Evolutionary conservation across 1,140 invertebrate species (phyloP).

Genomic region (Cherax destructor): DNA sequence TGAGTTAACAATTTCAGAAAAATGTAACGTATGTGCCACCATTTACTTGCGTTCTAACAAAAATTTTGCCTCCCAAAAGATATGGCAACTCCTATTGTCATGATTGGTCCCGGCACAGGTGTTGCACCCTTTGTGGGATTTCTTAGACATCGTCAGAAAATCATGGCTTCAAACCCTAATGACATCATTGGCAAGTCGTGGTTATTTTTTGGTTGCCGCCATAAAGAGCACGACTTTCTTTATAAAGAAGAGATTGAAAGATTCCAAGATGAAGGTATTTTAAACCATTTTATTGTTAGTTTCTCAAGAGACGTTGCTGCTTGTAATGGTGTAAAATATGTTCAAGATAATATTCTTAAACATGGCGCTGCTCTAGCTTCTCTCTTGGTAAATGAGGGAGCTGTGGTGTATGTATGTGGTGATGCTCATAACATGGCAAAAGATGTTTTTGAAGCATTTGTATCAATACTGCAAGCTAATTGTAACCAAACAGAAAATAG

Average conservation of each 20-base stretch:
- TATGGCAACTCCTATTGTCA: slow-evolving; percentile 80
- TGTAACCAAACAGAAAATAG: slow-evolving; percentile 71
- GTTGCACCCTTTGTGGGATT: slow-evolving; percentile 84
- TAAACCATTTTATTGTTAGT: slow-evolving; percentile 79
- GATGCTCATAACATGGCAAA: slow-evolving; percentile 85
- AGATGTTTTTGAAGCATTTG: slow-evolving; percentile 81
- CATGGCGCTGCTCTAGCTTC: slow-evolving; percentile 79
- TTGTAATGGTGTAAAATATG: slow-evolving; percentile 77
- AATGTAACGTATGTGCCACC: slow-evolving; percentile 74
- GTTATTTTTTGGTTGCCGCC: slow-evolving; percentile 87
- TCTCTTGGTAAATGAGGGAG: slow-evolving; percentile 78
- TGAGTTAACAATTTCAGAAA: background rate
- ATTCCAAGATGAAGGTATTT: slow-evolving; percentile 76
- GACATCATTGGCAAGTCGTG: slow-evolving; percentile 76
- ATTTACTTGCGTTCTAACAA: slow-evolving; percentile 82
- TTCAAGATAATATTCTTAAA: slow-evolving; percentile 80
- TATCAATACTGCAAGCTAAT: slow-evolving; percentile 77
- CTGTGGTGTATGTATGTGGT: slow-evolving; percentile 85
- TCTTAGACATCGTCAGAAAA: slow-evolving; percentile 77
- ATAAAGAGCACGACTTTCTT: slow-evolving; percentile 81
- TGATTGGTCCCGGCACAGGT: slow-evolving; percentile 90
- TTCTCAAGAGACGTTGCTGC: slow-evolving; percentile 81
- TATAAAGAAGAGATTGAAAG: slow-evolving; percentile 78
- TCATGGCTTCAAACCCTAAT: slow-evolving; percentile 71
- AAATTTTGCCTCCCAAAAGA: slow-evolving; percentile 79